phyloP scores from a whole-genome alignment of 2,888 invertebrate species.

The Drosophila kambysellisi region DNA sequence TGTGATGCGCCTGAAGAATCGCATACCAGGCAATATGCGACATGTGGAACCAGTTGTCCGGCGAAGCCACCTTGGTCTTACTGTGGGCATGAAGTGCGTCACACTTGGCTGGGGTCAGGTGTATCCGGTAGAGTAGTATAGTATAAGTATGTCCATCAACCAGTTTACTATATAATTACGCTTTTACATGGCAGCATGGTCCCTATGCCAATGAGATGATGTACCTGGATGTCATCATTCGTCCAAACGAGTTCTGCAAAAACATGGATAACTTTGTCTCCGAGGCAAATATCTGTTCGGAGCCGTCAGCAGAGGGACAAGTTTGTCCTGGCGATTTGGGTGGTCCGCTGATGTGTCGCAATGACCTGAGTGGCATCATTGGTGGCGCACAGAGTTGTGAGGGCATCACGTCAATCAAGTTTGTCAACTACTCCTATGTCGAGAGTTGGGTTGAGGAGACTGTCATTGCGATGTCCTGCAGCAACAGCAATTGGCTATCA shows the following conservation, averaged over 20 bases:
- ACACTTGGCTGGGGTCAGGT: slow-evolving; percentile 70
- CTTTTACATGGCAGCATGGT: slow-evolving; percentile 46
- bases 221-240: slow-evolving; percentile 42
- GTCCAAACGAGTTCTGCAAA: slow-evolving; percentile 1
- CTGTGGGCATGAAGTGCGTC: slow-evolving; percentile 18
- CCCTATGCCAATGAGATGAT: slow-evolving; percentile 61
- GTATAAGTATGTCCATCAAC: not conserved
- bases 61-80: not conserved
- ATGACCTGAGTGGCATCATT: slow-evolving; percentile 46
- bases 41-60: slow-evolving; percentile 34
- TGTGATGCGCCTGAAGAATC: slow-evolving; percentile 20
- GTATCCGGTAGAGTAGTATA: slow-evolving; percentile 45
- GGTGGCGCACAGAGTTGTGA: slow-evolving; percentile 46
- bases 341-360: slow-evolving; percentile 52
- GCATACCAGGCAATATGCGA: slow-evolving; percentile 41
- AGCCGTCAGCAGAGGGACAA: slow-evolving; percentile 22
- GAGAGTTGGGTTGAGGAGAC: slow-evolving; percentile 34
- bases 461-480: not conserved
- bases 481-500: not conserved
- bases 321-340: slow-evolving; percentile 65
- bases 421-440: slow-evolving; percentile 35
- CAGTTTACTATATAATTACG: not conserved
- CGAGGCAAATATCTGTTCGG: slow-evolving; percentile 35
- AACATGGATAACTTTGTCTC: not conserved
- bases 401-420: slow-evolving; percentile 42